Evolutionary conservation across 2,888 invertebrate genomes (phyloP).

Genomic region (Psylliodes chrysocephalus): DNA sequence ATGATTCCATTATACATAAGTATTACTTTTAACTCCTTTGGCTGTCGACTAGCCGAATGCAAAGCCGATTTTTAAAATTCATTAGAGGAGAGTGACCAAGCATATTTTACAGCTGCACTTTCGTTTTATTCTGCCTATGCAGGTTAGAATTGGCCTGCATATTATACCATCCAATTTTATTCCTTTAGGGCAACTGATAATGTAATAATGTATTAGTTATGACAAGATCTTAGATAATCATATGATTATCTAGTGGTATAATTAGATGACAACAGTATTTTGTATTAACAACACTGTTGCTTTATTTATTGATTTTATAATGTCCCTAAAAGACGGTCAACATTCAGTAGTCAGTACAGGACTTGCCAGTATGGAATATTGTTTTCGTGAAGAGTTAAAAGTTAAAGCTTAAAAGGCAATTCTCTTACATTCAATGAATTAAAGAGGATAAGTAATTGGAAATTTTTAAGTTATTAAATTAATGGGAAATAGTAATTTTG

Average conservation of each 20-base stretch:
- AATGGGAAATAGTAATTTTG: too few relatives aligned
- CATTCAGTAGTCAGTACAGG: too few relatives aligned
- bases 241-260: not conserved
- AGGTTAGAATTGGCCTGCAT: conserved; percentile 26
- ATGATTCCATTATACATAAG: conserved; percentile 35
- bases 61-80: conserved; percentile 41
- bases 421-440: too few relatives aligned
- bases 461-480: too few relatives aligned
- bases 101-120: conserved; percentile 39
- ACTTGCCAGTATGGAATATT: too few relatives aligned
- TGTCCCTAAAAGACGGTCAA: too few relatives aligned
- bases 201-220: too few relatives aligned
- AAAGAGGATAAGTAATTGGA: too few relatives aligned
- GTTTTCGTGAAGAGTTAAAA: too few relatives aligned
- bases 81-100: conserved; percentile 37
- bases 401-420: too few relatives aligned
- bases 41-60: conserved; percentile 37
- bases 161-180: not conserved
- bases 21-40: conserved; percentile 40
- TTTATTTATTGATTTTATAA: too few relatives aligned
- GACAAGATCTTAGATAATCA: not conserved
- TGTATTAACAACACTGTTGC: not conserved
- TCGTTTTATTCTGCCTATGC: conserved; percentile 27
- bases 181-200: not conserved
- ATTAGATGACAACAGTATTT: not conserved